Evolutionary conservation across 30 jellyfish, hydroid and myxozoan species (phyloP).

Genomic region (Hydra vulgaris): DNA sequence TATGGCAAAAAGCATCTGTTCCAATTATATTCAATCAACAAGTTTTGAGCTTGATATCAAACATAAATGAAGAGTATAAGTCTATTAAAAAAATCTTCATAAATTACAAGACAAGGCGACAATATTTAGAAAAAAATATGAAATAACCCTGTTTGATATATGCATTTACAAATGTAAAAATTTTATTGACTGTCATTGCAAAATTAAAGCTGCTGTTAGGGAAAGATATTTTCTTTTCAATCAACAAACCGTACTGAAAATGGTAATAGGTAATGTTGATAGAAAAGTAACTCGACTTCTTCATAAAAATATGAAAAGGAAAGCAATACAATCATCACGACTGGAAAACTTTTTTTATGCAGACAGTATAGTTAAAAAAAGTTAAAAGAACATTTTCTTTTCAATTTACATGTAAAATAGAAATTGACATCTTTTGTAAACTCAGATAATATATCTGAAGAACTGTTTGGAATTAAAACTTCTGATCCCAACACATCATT

Average conservation of each 20-base stretch:
- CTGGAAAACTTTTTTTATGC: no score
- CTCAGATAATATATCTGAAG: not conserved
- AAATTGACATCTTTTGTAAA: not conserved
- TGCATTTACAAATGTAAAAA: no score
- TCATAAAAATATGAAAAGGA: no score
- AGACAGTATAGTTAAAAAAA: not conserved
- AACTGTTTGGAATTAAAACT: not conserved
- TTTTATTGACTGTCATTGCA: no score
- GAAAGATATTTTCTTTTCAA: no score
- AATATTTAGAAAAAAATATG: no score
- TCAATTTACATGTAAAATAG: not conserved
- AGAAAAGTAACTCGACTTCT: no score
- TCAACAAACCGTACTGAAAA: no score
- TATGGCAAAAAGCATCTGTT: not conserved
- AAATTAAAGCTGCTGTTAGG: no score
- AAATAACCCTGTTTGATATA: no score
- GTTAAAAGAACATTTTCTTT: not conserved
- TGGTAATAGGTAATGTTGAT: no score
- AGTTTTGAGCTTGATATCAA: not conserved
- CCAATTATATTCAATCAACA: not conserved
- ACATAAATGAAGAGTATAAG: not conserved
- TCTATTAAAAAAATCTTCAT: not conserved
- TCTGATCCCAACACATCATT: not conserved
- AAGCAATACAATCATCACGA: no score
- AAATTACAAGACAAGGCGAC: not conserved